Evolutionary conservation across 2,797 vertebrate species (phyloP).

Genomic region (Cynodonichthys magdalenae): DNA sequence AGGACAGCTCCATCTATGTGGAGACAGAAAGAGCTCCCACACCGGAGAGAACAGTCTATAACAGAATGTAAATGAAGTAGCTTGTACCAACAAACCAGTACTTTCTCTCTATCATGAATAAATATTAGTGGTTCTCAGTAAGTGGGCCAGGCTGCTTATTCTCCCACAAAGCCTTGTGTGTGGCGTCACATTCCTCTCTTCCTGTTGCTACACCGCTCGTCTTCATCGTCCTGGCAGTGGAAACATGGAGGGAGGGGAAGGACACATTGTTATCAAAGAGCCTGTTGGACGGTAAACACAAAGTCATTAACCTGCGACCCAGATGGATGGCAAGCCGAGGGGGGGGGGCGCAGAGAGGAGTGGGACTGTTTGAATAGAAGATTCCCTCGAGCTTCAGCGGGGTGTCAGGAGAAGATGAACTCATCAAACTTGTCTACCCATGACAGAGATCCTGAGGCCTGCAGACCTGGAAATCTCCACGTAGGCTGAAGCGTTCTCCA

Average conservation of each 20-base stretch:
- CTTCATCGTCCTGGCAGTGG: slow-evolving; percentile 47
- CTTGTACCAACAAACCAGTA: slow-evolving; percentile 78
- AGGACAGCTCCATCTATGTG: slow-evolving; percentile 77
- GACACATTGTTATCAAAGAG: slow-evolving; percentile 72
- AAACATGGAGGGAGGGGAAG: slow-evolving; percentile 33
- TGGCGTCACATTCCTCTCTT: slow-evolving; percentile 70
- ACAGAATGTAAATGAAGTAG: slow-evolving; percentile 84
- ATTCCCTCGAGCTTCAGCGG: slow-evolving; percentile 54
- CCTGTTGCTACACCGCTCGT: slow-evolving; percentile 68
- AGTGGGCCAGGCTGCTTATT: slow-evolving; percentile 54
- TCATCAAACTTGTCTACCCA: slow-evolving; percentile 59
- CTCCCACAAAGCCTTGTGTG: slow-evolving; percentile 58
- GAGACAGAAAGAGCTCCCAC: slow-evolving; percentile 70
- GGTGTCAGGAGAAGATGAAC: slow-evolving; percentile 56
- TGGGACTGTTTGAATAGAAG: slow-evolving; percentile 65
- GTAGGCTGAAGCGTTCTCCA: not conserved
- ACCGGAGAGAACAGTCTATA: slow-evolving; percentile 79
- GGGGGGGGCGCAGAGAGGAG: slow-evolving; percentile 27
- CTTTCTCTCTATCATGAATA: slow-evolving; percentile 84
- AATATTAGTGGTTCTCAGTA: slow-evolving; percentile 79
- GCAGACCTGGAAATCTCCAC: slow-evolving; percentile 50
- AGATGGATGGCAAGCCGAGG: slow-evolving; percentile 43
- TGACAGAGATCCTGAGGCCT: slow-evolving; percentile 42
- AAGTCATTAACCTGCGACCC: slow-evolving; percentile 82
- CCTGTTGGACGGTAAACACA: slow-evolving; percentile 72